Conservation (phyloP, 2,888 invertebrate genomes). For the Incurvaria masculella region DNA sequence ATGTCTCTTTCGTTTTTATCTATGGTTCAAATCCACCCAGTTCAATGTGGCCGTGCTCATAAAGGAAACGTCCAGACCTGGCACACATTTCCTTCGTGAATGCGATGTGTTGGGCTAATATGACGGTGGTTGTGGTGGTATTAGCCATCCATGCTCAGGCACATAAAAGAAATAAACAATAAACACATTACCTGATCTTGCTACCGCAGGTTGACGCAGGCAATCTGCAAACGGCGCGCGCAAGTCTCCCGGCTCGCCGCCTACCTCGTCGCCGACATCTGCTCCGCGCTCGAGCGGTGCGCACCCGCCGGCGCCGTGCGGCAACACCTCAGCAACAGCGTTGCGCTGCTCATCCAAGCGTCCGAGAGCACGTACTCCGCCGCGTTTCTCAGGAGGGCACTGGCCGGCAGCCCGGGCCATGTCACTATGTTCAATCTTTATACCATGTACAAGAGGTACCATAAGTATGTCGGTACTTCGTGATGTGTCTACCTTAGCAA, state of each 20-base stretch:
- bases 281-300: conserved; percentile 30
- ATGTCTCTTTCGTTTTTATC: no score
- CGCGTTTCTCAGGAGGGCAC: conserved; percentile 37
- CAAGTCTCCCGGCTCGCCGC: conserved; percentile 43
- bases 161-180: no score
- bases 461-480: conserved; percentile 45
- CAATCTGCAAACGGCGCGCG: conserved; percentile 39
- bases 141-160: no score
- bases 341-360: conserved; percentile 34
- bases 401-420: conserved; percentile 36
- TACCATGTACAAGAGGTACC: conserved; percentile 43
- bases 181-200: no score
- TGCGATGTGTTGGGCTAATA: no score
- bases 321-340: conserved; percentile 41
- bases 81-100: no score
- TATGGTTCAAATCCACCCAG: no score
- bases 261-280: conserved; percentile 42
- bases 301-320: conserved; percentile 33
- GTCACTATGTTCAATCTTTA: conserved; percentile 42
- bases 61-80: no score
- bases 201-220: conserved; percentile 35
- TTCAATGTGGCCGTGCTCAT: no score
- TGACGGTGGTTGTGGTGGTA: no score
- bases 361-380: conserved; percentile 36
- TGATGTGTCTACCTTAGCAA: no score